These are phyloP conservation scores for Myodes glareolus DNA, from an alignment of 2,113 vertebrate genomes.

Conservation along the genomic window DNA sequence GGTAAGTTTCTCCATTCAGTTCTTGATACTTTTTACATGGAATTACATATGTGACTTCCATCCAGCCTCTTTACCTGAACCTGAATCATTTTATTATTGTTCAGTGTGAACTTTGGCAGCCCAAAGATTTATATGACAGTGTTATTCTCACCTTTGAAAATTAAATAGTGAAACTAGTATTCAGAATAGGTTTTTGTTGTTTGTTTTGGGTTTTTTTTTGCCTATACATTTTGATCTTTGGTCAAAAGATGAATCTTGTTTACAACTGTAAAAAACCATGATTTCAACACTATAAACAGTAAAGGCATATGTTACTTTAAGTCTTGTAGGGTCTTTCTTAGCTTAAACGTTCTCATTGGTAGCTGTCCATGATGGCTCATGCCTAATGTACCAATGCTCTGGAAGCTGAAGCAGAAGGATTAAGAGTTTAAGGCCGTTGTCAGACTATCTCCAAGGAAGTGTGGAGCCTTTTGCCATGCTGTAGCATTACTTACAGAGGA, in stretches of 20 bases:
- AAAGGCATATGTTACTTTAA: background rate
- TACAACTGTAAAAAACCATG: background rate
- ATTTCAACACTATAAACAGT: background rate
- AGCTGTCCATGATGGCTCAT: background rate
- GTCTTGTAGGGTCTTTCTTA: background rate
- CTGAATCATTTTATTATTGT: background rate
- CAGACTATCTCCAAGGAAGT: background rate
- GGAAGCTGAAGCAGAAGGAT: background rate
- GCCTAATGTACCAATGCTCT: background rate
- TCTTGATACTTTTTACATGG: background rate
- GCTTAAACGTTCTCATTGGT: background rate
- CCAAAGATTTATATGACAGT: background rate
- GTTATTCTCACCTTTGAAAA: conserved; percentile 20
- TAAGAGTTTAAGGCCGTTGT: background rate
- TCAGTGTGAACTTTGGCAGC: background rate
- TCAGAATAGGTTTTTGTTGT: background rate
- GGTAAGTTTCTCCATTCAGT: conserved; percentile 48
- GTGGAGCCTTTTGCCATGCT: background rate
- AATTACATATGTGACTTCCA: background rate
- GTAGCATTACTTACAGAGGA: background rate
- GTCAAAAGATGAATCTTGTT: conserved; percentile 37
- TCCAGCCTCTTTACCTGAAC: background rate
- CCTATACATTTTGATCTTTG: background rate
- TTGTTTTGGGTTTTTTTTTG: background rate
- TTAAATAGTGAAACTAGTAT: conserved; percentile 32